Base-by-base conservation (phyloP, 2,888 invertebrate genomes). In the Cheilosia variabilis region DNA sequence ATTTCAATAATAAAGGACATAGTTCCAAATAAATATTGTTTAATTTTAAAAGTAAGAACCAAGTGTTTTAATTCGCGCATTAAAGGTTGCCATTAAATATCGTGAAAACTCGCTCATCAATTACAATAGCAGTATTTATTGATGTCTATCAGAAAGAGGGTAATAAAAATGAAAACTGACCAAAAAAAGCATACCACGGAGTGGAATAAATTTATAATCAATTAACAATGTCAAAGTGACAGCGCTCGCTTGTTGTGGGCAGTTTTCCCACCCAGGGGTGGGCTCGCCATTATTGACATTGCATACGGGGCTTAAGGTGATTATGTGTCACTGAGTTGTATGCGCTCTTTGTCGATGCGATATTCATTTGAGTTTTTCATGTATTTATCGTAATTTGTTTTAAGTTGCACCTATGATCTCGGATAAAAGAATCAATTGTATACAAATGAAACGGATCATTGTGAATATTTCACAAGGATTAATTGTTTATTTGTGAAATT, bases 161-260 rank as follows among this genome's bases (percentile, higher is more conserved):
- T 10, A 52, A 79, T 17, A 27, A 43, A 65, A 15, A 22, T 13
- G 19, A 62, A 43, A 52, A 58, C 31, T 0, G 27, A 58, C 34
- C 2, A 15, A 55, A 57, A 27, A 45, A 10, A 53, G 17, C 2
- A 24, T 31, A 41, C 37, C 58, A 13, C 24, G 13, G 10, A 4
- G 31, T 53, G 75, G 75, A 50, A 63, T 75, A 81, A 69, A 69
- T 84, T 73, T 60, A 79, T 79, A 77, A 76, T 81, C 76, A 86
- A 81, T 81, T 77, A 86, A 66, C 76, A 60, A 75, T 68, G 71
- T 60, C 75, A 79, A 75, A 79, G 57, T 79, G 65, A 75, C 77
- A 68, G 52, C 22, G 24, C 37, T 15, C 45, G 58, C 24, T 41
- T 17, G 22, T 57, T 31, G 47, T 22, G 22, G 10, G 19, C 9